Evolutionary conservation across 2,888 invertebrate species (phyloP).

Genomic region (Cylindroiulus punctatus): DNA sequence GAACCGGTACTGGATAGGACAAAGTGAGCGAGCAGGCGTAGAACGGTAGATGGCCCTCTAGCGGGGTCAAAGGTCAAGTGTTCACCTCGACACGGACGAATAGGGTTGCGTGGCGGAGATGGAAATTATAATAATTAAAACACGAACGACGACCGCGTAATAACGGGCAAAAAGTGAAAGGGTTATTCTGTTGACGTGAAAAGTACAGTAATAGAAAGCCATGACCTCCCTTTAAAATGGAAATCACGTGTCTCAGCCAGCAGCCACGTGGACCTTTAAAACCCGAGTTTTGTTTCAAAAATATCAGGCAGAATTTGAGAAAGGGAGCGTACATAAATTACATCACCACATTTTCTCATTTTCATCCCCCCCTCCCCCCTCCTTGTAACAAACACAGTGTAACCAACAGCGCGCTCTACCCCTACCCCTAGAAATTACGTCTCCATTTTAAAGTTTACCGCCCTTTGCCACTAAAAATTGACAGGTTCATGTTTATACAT

Average conservation of each 20-base stretch:
- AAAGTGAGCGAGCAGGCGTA: slow-evolving; percentile 6
- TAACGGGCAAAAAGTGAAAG: slow-evolving; percentile 23
- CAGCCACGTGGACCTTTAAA: not conserved
- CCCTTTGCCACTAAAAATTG: no score
- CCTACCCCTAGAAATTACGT: no score
- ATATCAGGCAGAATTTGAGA: not conserved
- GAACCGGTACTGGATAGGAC: not conserved
- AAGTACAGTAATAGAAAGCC: slow-evolving; percentile 12
- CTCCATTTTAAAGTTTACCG: no score
- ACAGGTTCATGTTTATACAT: no score
- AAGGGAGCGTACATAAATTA: no score
- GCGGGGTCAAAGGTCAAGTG: slow-evolving; percentile 37
- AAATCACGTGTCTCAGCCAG: not conserved
- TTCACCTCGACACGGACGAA: slow-evolving; percentile 1
- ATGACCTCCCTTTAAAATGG: not conserved
- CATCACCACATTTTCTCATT: no score
- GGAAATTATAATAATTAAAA: slow-evolving; percentile 43
- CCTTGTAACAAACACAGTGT: no score
- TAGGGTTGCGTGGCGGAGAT: not conserved
- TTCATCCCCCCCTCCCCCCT: no score
- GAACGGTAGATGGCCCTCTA: not conserved
- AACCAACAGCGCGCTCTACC: no score
- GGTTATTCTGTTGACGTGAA: slow-evolving; percentile 15
- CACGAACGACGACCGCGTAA: not conserved
- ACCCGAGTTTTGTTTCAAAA: not conserved